Conservation (phyloP, 2,888 invertebrate species). For the Micropterix aruncella region DNA sequence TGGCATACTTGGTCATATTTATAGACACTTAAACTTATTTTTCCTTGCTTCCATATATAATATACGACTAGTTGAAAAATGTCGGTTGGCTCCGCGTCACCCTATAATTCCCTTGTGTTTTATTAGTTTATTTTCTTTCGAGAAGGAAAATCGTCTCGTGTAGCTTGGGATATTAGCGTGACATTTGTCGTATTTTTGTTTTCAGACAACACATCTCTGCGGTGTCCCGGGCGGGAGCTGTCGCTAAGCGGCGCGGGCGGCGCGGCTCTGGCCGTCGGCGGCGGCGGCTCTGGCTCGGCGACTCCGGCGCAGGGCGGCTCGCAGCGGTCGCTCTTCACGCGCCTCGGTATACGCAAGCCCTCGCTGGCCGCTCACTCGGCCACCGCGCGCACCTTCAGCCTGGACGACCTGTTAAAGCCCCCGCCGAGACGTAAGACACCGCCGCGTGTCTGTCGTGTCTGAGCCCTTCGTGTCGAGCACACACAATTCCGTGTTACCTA, state of each 20-base stretch:
- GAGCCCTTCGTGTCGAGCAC: not conserved
- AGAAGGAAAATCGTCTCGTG: too few species aligned
- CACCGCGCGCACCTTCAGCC: slow-evolving; percentile 71
- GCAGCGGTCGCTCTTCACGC: slow-evolving; percentile 59
- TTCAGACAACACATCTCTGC: slow-evolving; percentile 33
- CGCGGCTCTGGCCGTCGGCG: slow-evolving; percentile 25
- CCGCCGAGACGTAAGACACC: slow-evolving; percentile 64
- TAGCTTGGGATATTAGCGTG: slow-evolving; percentile 1
- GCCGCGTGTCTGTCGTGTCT: slow-evolving; percentile 7
- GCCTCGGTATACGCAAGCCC: slow-evolving; percentile 79
- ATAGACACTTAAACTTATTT: too few species aligned
- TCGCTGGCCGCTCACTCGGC: slow-evolving; percentile 66
- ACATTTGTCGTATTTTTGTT: not conserved
- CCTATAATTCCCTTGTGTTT: slow-evolving; percentile 3
- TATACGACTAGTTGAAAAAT: too few species aligned
- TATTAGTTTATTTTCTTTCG: slow-evolving; percentile 3
- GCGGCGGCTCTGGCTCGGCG: slow-evolving; percentile 35
- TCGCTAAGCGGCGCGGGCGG: slow-evolving; percentile 21
- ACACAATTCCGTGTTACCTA: not conserved
- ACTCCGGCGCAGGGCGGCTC: slow-evolving; percentile 6
- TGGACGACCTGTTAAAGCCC: slow-evolving; percentile 79
- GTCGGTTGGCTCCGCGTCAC: too few species aligned
- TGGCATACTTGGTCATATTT: too few species aligned
- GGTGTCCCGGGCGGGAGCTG: slow-evolving; percentile 27
- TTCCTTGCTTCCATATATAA: too few species aligned